phyloP scores from a whole-genome alignment of 2,797 vertebrate species.

The Bradypodion ventrale region DNA sequence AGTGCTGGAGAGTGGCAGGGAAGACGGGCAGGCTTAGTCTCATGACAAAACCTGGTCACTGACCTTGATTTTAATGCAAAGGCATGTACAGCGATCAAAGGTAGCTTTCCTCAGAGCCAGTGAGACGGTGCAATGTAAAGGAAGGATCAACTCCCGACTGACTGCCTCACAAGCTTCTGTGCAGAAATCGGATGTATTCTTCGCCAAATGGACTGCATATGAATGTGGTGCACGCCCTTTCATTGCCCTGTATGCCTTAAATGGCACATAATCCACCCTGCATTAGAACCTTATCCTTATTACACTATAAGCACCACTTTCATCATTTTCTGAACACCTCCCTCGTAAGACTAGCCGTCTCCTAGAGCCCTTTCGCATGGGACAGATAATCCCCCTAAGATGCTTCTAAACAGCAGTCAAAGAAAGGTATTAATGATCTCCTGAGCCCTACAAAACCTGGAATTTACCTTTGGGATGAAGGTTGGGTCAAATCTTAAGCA shows the following conservation, averaged over 20 bases:
- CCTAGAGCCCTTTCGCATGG: neutral
- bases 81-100: neutral
- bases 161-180: neutral
- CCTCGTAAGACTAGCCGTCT: too few relatives aligned
- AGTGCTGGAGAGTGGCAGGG: neutral
- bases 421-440: constrained; percentile 1
- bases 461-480: constrained; percentile 26
- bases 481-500: neutral
- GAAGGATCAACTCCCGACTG: neutral
- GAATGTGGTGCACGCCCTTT: neutral
- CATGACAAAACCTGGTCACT: neutral
- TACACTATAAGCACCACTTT: too few relatives aligned
- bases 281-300: neutral
- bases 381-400: neutral
- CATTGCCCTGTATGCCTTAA: neutral
- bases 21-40: neutral
- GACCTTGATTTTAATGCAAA: neutral
- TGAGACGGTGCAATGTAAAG: neutral
- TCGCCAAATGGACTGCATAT: neutral
- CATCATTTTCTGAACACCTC: too few relatives aligned
- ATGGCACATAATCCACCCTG: neutral
- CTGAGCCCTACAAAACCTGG: neutral
- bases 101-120: neutral
- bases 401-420: neutral
- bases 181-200: neutral